Base-by-base conservation (phyloP, 92 coral and sea anemone species). In the Parazoanthus darwini region DNA sequence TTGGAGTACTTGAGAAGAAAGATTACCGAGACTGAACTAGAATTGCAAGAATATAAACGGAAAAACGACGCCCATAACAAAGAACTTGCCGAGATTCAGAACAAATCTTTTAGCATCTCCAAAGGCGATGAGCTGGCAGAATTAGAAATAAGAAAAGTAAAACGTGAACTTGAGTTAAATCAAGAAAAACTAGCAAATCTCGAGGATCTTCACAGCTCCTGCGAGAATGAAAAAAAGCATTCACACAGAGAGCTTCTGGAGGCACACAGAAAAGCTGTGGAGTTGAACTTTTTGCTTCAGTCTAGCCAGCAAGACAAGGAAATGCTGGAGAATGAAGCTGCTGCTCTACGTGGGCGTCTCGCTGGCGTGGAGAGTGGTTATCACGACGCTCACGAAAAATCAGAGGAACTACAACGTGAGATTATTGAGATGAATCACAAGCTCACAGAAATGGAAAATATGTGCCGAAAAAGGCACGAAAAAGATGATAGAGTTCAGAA, bases 201-300 rank as follows among this genome's bases (percentile, higher is more conserved):
- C 50, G 95, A 93, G 76, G 66, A 81, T 77, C 91, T 91, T 37
- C 90, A 91, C 67, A 91, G 79, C 77, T 88, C 87, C 5, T 88
- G 97, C 65, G 95, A 93, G 35, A 88, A 87, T 25, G 98, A 93
- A 89, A 96, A 93, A 81, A 36, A 71, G 18, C 74, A 88, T 74
- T 82, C 94, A 38, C 91, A 94, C 43, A 82, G 88, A 54, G 95
- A 94, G 58, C 72, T 92, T 65, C 65, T 79, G 74, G 98, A 95
- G 11, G 66, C 91, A 11, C 92, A 82, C 38, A 88, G 81, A 29
- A 92, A 91, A 70, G 91, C 90, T 8, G 89, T 93, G 22, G 96
- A 93, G 51, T 66, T 89, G 74, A 85, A 79, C 37, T 78, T 87
- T 54, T 78, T 91, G 23, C 92, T 92, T 63, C 89, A 85, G 79